A percentile compares a stretch with the other conserved stretches of the same genome.
Evolutionary conservation across 1,140 invertebrate species (phyloP).

Genomic region (Caenorhabditis brenneri): DNA sequence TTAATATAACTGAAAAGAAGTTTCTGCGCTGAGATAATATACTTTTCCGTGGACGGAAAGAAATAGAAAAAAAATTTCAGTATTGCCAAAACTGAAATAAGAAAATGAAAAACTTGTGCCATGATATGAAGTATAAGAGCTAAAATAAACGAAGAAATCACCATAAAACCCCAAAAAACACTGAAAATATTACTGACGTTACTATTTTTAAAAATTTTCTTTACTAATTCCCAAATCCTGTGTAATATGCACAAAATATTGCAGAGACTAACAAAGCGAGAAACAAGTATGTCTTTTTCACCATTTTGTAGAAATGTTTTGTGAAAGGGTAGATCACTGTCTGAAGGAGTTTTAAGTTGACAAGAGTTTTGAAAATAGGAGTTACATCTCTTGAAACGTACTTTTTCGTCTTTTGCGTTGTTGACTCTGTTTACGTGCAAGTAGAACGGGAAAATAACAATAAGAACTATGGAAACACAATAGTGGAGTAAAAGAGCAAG

Average conservation of each 20-base stretch:
- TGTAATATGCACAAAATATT: not conserved
- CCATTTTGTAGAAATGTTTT: constrained; percentile 7
- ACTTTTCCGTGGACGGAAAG: not conserved
- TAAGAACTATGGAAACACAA: not conserved
- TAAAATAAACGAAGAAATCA: not conserved
- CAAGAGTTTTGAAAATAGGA: not conserved
- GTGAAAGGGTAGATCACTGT: not conserved
- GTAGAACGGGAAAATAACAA: not conserved
- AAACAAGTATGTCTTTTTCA: not conserved
- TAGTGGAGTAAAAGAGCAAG: not conserved
- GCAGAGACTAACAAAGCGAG: not conserved
- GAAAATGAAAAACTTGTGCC: not conserved
- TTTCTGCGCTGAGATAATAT: not conserved
- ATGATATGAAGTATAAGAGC: not conserved
- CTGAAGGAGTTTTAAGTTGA: no score
- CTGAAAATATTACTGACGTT: not conserved
- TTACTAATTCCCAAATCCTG: not conserved
- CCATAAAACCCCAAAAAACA: not conserved
- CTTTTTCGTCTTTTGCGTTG: not conserved
- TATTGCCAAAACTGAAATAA: not conserved
- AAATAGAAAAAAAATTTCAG: not conserved
- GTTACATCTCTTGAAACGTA: not conserved
- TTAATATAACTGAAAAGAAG: not conserved
- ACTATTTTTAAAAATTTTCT: no score
- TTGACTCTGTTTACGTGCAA: not conserved